phyloP scores from a whole-genome alignment of 2,797 vertebrate species.

The Notolabrus celidotus region DNA sequence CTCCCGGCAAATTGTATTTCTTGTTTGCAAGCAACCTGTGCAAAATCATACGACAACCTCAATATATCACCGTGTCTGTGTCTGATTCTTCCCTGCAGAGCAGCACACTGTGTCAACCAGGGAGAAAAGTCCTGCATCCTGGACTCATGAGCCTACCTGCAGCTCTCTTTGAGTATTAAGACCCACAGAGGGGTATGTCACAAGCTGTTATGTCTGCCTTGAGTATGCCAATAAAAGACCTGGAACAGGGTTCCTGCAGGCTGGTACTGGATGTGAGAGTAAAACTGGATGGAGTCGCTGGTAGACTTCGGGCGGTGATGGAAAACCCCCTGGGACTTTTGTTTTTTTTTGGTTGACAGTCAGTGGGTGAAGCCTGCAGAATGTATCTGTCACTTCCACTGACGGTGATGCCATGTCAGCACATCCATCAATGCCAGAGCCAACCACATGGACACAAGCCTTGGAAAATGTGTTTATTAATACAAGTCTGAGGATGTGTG shows the following conservation, averaged over 20 bases:
- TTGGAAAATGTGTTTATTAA: slow-evolving; percentile 61
- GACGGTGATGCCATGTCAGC: slow-evolving; percentile 50
- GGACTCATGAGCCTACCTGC: background rate
- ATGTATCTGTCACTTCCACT: slow-evolving; percentile 71
- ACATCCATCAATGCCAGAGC: slow-evolving; percentile 71
- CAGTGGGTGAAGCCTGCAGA: slow-evolving; percentile 42
- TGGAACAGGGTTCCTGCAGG: slow-evolving; percentile 17
- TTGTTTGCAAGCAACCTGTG: too few species aligned
- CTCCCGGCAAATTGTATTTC: too few species aligned
- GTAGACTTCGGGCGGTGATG: slow-evolving; percentile 37
- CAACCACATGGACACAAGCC: slow-evolving; percentile 43
- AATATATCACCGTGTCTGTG: too few species aligned
- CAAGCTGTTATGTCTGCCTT: slow-evolving; percentile 37
- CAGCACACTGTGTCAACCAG: too few species aligned
- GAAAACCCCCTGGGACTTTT: slow-evolving; percentile 33
- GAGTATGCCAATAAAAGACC: slow-evolving; percentile 43
- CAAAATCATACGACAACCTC: too few species aligned
- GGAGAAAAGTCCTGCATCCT: too few species aligned
- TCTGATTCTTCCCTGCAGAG: too few species aligned
- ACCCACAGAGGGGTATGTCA: slow-evolving; percentile 19
- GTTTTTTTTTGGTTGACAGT: slow-evolving; percentile 46
- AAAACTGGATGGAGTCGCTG: slow-evolving; percentile 56
- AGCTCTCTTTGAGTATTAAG: slow-evolving; percentile 41
- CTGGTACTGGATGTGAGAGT: slow-evolving; percentile 36
- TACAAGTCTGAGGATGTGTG: slow-evolving; percentile 27